Base-by-base conservation (phyloP, 2,888 invertebrate genomes). In the Salticus scenicus region DNA sequence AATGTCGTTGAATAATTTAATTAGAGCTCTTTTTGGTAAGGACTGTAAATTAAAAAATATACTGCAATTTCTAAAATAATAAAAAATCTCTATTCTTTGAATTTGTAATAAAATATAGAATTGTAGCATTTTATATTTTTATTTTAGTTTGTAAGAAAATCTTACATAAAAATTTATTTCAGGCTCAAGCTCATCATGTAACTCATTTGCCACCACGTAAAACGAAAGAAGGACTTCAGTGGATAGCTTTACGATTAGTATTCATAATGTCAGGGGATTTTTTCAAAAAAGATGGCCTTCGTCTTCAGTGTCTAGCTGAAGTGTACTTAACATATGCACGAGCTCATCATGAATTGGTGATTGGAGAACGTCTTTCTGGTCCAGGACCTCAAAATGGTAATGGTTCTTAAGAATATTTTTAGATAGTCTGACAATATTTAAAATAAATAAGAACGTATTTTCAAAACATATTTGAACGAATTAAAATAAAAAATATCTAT, bases 371-470 rank as follows among this genome's bases (percentile, higher is more conserved):
- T 10, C 42, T 86, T 5, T 86, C 86, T 4, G 86, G 86, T 28
- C 86, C 86, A 12, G 86, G 86, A 28, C 86, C 86, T 0, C 86
- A 86, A 37, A 86, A 86, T 30, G 86, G 86, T 86, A 30, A n/a
- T n/a, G n/a, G n/a, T n/a, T n/a, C n/a, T 72, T 71, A 24, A 51
- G n/a, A n/a, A n/a, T n/a, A n/a, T n/a, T n/a, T n/a, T 41, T 10
- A 41, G 14, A 41, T 41, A 41, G 14, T 41, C 14, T 41, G 41
- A 41, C 8, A 41, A 41, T n/a, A n/a, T n/a, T n/a, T n/a, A n/a
- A n/a, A n/a, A n/a, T n/a, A n/a, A n/a, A n/a, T n/a, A n/a, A n/a
- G n/a, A n/a, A n/a, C n/a, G n/a, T n/a, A n/a, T n/a, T n/a, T n/a
- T n/a, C n/a, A n/a, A n/a, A n/a, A n/a, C n/a, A n/a, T n/a, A n/a